These are phyloP conservation scores for Alouatta palliata DNA, from an alignment of 2,113 vertebrate genomes.

Conservation along the genomic window DNA sequence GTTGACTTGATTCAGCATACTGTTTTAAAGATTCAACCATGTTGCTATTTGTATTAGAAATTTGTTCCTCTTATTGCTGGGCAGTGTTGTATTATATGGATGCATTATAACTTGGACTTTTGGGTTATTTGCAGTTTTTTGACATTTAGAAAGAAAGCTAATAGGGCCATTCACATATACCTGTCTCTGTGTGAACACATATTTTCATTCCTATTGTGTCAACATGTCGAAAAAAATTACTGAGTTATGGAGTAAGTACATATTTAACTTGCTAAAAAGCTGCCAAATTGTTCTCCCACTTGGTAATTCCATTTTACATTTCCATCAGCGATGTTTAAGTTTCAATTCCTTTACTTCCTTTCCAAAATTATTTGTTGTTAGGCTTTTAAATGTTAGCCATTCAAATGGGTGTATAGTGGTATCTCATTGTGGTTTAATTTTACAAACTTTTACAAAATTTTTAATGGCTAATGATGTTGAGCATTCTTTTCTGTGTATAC, in stretches of 20 bases:
- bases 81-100: neutral
- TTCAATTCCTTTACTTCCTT: neutral
- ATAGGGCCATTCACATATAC: neutral
- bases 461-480: neutral
- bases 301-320: neutral
- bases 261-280: neutral
- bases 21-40: neutral
- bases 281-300: neutral
- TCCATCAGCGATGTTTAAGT: neutral
- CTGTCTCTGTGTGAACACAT: neutral
- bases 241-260: neutral
- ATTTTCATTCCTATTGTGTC: constrained; percentile 29
- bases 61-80: constrained; percentile 1
- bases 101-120: neutral
- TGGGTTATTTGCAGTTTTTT: neutral
- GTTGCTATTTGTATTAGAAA: neutral
- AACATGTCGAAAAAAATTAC: neutral
- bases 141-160: neutral
- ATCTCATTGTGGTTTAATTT: neutral
- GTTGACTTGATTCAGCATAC: neutral
- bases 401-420: neutral
- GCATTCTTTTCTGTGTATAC: neutral
- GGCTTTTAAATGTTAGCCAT: constrained; percentile 20
- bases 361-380: neutral
- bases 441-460: too few species aligned